Evolutionary conservation across 2,888 invertebrate genomes (phyloP).

Genomic region (Caenorhabditis sinica): DNA sequence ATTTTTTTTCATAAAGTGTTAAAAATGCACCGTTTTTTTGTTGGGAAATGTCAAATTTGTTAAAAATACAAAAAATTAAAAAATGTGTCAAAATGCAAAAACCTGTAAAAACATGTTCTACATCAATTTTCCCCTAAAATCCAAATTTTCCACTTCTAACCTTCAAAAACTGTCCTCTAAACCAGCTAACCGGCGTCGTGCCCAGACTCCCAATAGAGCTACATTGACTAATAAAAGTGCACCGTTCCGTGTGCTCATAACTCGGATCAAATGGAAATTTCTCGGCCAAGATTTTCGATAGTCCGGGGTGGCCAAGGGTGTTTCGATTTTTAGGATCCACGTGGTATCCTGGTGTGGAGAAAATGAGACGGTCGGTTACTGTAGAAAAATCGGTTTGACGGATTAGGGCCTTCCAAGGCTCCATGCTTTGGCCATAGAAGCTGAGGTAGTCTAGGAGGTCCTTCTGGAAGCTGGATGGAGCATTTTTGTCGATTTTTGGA

Average conservation of each 20-base stretch:
- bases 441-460: constrained; percentile 68
- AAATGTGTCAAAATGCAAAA: no score
- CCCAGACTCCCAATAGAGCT: constrained; percentile 87
- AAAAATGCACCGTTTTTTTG: no score
- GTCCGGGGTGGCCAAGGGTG: constrained; percentile 53
- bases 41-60: no score
- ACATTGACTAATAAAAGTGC: constrained; percentile 72
- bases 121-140: no score
- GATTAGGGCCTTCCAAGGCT: constrained; percentile 63
- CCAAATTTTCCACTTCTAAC: neutral
- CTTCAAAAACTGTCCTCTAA: constrained; percentile 89
- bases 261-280: neutral
- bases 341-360: constrained; percentile 78
- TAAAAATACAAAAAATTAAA: no score
- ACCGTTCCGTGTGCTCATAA: constrained; percentile 6
- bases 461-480: constrained; percentile 48
- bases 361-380: constrained; percentile 73
- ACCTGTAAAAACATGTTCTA: no score
- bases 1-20: no score
- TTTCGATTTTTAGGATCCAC: constrained; percentile 36
- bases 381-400: constrained; percentile 56
- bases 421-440: constrained; percentile 21
- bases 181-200: constrained; percentile 87
- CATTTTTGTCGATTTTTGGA: no score
- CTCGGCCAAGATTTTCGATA: constrained; percentile 24